These are phyloP conservation scores for Panzeria rudis DNA, from an alignment of 2,888 invertebrate genomes.

Conservation along the genomic window DNA sequence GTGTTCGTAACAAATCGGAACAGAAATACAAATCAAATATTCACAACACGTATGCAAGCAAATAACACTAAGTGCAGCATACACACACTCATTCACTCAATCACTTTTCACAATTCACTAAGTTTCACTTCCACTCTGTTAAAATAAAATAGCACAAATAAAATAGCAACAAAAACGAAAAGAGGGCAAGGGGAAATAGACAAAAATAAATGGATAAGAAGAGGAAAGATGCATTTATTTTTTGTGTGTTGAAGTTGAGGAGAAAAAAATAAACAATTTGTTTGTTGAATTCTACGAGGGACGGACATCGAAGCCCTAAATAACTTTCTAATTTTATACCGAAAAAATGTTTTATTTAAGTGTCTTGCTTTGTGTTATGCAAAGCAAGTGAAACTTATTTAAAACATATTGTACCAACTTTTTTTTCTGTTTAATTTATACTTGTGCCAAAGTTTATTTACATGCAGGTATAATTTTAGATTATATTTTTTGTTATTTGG, in stretches of 20 bases:
- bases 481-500: background rate
- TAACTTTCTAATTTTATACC: slow-evolving; percentile 68
- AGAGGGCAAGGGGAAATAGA: slow-evolving; percentile 27
- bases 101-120: background rate
- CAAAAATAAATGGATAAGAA: slow-evolving; percentile 41
- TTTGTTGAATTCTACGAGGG: slow-evolving; percentile 18
- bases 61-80: background rate
- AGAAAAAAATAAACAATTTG: slow-evolving; percentile 10
- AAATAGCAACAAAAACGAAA: slow-evolving; percentile 14
- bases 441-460: slow-evolving; percentile 51
- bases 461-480: slow-evolving; percentile 32
- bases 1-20: slow-evolving; percentile 1
- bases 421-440: slow-evolving; percentile 16
- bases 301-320: slow-evolving; percentile 66
- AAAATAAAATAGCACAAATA: slow-evolving; percentile 60
- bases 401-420: background rate
- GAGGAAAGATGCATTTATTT: slow-evolving; percentile 42
- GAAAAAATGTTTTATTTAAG: slow-evolving; percentile 5
- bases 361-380: background rate
- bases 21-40: slow-evolving; percentile 10
- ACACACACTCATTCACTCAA: background rate
- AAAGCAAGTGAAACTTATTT: slow-evolving; percentile 34
- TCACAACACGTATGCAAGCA: slow-evolving; percentile 9
- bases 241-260: slow-evolving; percentile 14
- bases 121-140: slow-evolving; percentile 42